Evolutionary conservation across 2,888 invertebrate species (phyloP).

Genomic region (Lagria hirta): DNA sequence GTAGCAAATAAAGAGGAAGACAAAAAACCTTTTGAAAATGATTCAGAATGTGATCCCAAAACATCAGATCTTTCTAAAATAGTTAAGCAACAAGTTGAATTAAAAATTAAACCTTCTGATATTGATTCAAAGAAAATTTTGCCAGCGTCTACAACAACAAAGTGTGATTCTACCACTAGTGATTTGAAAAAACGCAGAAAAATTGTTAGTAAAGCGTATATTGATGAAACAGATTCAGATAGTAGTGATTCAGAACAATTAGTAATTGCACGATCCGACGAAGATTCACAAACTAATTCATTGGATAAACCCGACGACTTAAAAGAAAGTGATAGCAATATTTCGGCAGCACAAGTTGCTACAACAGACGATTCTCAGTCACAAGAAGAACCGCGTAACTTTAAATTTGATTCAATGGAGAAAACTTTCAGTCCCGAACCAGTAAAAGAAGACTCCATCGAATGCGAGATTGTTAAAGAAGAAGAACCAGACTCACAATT

Average conservation of each 20-base stretch:
- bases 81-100: constrained; percentile 16
- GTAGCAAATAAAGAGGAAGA: constrained; percentile 32
- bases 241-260: constrained; percentile 67
- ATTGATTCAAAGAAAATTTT: constrained; percentile 19
- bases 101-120: constrained; percentile 21
- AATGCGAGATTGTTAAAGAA: constrained; percentile 40
- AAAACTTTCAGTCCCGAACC: constrained; percentile 33
- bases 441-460: constrained; percentile 37
- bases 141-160: constrained; percentile 6
- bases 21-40: constrained; percentile 22
- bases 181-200: constrained; percentile 44
- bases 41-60: constrained; percentile 38
- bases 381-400: constrained; percentile 44
- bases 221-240: constrained; percentile 63
- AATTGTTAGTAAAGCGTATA: constrained; percentile 53
- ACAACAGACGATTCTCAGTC: constrained; percentile 44
- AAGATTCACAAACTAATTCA: constrained; percentile 44
- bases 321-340: constrained; percentile 43
- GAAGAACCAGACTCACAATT: constrained; percentile 64
- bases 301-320: constrained; percentile 38
- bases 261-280: constrained; percentile 58
- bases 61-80: constrained; percentile 14
- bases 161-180: constrained; percentile 8
- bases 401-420: constrained; percentile 43
- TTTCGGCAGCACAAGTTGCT: constrained; percentile 31